Evolutionary conservation across 1,140 invertebrate species (phyloP), one percentile per base, ranked within the genome.

Genomic region (Eueides isabella): DNA sequence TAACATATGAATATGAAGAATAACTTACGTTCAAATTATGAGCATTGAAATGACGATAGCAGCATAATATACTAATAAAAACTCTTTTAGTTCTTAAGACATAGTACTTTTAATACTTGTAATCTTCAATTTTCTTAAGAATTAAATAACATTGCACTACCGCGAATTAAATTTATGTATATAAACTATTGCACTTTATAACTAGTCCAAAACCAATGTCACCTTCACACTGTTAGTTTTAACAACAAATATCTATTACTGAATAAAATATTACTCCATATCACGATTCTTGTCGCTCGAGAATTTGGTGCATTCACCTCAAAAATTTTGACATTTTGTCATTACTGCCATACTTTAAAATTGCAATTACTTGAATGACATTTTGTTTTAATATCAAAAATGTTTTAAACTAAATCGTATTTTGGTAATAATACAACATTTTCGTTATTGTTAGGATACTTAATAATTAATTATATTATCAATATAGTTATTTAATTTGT

Each of bases 241-340:
- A 31, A 75, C n/a, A 65, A 75, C 63, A 41, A 76, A 68, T 73
- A 74, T 68, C 35, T 76, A 76, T 80, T 44, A 74, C 71, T 80
- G 55, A 71, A 66, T 41, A 55, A 74, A 76, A 61, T 73, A 71
- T 75, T 65, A 62, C 38, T 71, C 31, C 35, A 73, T 72, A 72
- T 63, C 66, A 38, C 29, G 35, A 63, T 65, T 35, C 61, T 44
- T 31, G 62, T 35, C 31, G 55, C 48, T 62, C 33, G 62, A 33
- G 71, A 64, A 67, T 74, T 65, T 38, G 48, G 70, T 74, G 72
- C 76, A 74, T 78, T 68, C 70, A 65, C 65, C 68, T 33, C 70
- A 26, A 76, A 31, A 67, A 68, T 44, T 64, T 65, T 74, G 72
- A 69, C 72, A 65, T 64, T 41, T 69, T 12, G 28, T n/a, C 3